Percentiles rank a stretch among this genome's conserved stretches.
These are phyloP conservation scores for Myotis vivesi DNA, from an alignment of 2,797 vertebrate species.

Conservation along the genomic window DNA sequence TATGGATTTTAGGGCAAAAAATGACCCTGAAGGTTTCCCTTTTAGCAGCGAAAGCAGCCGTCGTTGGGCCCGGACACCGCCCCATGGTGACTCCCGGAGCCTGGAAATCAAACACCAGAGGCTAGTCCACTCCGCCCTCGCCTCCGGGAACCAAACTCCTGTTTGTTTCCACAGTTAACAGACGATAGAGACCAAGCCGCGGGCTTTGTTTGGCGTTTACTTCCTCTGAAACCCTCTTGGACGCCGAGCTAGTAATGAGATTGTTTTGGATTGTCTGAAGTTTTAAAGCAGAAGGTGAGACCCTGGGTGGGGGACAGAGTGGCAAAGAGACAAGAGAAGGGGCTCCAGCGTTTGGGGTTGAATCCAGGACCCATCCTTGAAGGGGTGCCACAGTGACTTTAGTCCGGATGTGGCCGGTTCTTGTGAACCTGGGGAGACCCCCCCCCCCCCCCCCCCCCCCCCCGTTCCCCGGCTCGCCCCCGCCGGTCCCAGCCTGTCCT, in stretches of 20 bases:
- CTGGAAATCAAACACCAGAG: background rate
- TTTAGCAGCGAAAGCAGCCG: background rate
- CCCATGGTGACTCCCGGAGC: no score
- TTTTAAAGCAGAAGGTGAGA: background rate
- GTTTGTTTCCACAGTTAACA: background rate
- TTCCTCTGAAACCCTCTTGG: background rate
- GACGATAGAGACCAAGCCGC: background rate
- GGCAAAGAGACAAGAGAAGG: background rate
- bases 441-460: fast-evolving
- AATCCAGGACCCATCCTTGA: background rate
- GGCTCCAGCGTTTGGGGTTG: background rate
- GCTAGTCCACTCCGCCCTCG: background rate
- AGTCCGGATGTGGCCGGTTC: background rate
- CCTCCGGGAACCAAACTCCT: background rate
- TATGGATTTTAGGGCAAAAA: background rate
- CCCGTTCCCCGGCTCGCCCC: fast-evolving
- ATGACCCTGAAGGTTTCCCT: background rate
- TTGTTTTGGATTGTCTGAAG: background rate
- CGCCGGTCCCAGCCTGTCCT: background rate
- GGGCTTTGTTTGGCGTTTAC: background rate
- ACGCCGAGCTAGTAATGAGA: background rate
- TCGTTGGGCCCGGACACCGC: no score
- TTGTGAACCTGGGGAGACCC: background rate
- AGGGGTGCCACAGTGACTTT: background rate
- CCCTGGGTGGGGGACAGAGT: background rate